phyloP scores from a whole-genome alignment of 2,888 invertebrate genomes.

The Latrodectus hesperus region DNA sequence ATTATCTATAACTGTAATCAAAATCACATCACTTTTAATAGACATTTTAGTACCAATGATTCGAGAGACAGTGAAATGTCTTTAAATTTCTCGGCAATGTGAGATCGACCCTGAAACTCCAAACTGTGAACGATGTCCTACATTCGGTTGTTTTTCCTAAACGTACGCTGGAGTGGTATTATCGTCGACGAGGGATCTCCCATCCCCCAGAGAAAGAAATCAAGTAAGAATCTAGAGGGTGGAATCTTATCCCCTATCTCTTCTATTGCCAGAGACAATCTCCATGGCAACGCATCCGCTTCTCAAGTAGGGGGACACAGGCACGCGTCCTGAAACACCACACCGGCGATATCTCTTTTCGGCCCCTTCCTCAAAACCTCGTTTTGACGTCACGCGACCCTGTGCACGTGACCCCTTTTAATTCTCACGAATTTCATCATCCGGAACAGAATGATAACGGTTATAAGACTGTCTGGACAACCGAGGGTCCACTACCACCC shows the following conservation, averaged over 20 bases:
- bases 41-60: too few relatives aligned
- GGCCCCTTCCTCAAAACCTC: not conserved
- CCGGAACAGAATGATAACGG: slow-evolving; percentile 59
- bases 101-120: too few relatives aligned
- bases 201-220: slow-evolving; percentile 25
- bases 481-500: not conserved
- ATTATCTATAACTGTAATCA: too few relatives aligned
- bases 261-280: slow-evolving; percentile 27
- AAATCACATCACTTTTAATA: too few relatives aligned
- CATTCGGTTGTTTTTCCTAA: not conserved
- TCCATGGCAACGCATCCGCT: slow-evolving; percentile 59
- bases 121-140: too few relatives aligned
- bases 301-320: slow-evolving; percentile 18
- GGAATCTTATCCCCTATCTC: slow-evolving; percentile 64
- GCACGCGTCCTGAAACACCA: slow-evolving; percentile 37
- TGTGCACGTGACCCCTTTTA: slow-evolving; percentile 47
- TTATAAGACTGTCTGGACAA: slow-evolving; percentile 3
- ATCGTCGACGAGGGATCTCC: slow-evolving; percentile 42
- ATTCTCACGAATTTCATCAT: slow-evolving; percentile 59
- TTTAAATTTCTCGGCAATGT: too few relatives aligned
- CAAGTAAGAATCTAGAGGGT: slow-evolving; percentile 35
- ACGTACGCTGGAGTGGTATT: not conserved
- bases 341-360: slow-evolving; percentile 24
- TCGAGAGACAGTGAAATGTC: too few relatives aligned
- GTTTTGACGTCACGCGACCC: slow-evolving; percentile 43